Evolutionary conservation across 2,888 invertebrate genomes (phyloP).

Genomic region (Pristionchus fissidentatus): DNA sequence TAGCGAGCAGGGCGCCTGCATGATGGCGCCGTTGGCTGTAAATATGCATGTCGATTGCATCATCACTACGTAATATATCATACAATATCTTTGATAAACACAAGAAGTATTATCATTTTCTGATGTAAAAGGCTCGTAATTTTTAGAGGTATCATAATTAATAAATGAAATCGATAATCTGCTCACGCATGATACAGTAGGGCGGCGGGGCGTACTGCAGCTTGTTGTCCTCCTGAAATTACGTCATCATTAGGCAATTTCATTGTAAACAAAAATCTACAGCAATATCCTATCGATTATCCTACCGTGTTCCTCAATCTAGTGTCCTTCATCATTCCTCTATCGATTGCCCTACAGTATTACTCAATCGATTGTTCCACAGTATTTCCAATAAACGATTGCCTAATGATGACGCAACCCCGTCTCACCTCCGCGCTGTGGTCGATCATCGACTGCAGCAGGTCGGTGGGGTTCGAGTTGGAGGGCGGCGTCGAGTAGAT

Average conservation of each 20-base stretch:
- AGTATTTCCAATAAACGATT: too few species aligned
- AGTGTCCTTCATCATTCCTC: not conserved
- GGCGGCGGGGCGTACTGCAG: not conserved
- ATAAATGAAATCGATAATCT: not conserved
- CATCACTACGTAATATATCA: not conserved
- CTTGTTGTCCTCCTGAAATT: not conserved
- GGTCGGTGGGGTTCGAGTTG: not conserved
- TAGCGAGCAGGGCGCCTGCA: too few species aligned
- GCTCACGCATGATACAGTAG: not conserved
- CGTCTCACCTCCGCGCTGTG: not conserved
- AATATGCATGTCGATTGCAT: not conserved
- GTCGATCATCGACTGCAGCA: slow-evolving; percentile 29
- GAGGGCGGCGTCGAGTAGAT: not conserved
- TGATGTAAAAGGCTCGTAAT: not conserved
- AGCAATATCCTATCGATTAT: not conserved
- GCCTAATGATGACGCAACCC: not conserved
- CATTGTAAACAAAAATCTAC: not conserved
- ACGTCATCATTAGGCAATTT: not conserved
- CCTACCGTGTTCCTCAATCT: not conserved
- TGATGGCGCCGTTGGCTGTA: slow-evolving; percentile 24
- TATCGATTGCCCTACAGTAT: too few species aligned
- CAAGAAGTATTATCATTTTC: not conserved
- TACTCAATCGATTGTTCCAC: too few species aligned
- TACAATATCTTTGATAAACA: not conserved
- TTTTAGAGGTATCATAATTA: not conserved